phyloP scores from a whole-genome alignment of 2,797 vertebrate species.

The Alcedo quadribrachys region DNA sequence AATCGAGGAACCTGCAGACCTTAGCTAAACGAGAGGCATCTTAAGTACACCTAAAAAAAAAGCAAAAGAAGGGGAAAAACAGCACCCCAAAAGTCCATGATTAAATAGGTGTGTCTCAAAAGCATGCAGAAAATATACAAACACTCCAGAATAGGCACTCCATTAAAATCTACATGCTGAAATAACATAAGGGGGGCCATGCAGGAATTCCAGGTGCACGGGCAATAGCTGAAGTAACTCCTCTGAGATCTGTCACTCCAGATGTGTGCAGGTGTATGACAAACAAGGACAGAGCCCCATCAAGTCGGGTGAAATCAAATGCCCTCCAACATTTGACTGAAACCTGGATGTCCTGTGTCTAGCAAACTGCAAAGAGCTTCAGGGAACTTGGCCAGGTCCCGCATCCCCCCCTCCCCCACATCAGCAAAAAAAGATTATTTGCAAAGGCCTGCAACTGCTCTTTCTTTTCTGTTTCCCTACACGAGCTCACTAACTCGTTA shows the following conservation, averaged over 20 bases:
- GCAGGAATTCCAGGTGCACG: background rate
- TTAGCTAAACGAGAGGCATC: background rate
- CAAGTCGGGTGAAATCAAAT: background rate
- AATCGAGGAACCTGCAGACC: background rate
- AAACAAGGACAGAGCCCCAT: background rate
- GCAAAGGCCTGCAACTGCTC: conserved; percentile 3
- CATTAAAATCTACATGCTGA: background rate
- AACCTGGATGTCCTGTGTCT: background rate
- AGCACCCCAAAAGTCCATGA: background rate
- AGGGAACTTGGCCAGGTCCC: conserved; percentile 3
- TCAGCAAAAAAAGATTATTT: background rate
- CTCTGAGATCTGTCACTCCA: background rate
- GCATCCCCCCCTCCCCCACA: background rate
- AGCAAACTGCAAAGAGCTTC: background rate
- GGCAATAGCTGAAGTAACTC: background rate
- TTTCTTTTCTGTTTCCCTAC: background rate
- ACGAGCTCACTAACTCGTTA: background rate
- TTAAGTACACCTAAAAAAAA: background rate
- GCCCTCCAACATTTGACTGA: background rate
- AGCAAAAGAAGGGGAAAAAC: background rate
- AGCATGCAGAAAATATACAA: background rate
- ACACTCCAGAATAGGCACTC: background rate
- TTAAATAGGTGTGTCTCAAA: background rate
- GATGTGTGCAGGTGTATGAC: background rate
- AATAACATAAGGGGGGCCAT: background rate